Evolutionary conservation across 1,140 invertebrate species (phyloP), one percentile per base, ranked within the genome.

Genomic region (Macrostomum lignano): DNA sequence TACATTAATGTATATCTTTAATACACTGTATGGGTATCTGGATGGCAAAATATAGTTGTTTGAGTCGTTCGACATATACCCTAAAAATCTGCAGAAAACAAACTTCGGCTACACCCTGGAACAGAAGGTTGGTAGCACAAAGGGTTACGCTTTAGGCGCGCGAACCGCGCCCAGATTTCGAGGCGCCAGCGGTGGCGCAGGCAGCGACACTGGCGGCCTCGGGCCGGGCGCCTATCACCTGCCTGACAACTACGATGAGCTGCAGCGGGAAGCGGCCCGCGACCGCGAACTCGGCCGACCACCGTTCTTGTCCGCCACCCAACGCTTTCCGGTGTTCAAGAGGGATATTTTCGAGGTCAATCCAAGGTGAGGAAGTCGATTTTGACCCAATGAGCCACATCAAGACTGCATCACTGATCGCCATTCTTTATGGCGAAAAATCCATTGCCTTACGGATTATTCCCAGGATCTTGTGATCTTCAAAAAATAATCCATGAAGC

Each of bases 81-180:
- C n/a, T n/a, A n/a, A n/a, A n/a, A n/a, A n/a, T n/a, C n/a, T n/a
- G n/a, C n/a, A n/a, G n/a, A n/a, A n/a, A n/a, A n/a, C n/a, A n/a
- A n/a, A n/a, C n/a, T n/a, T n/a, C n/a, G n/a, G n/a, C n/a, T n/a
- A n/a, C n/a, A n/a, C n/a, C n/a, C n/a, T 47, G 19, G 43, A 50
- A 17, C 40, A 41, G 20, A 48, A 47, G 20, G 28, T 51, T 13
- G 44, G 41, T 6, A 51, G 49, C 21, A 36, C 11, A 1, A 51
- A 48, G 36, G 52, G 52, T 13, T 55, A 52, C 36, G 44, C 48
- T 22, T 21, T 55, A 28, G 50, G 49, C 17, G 52, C 52, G 7
- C 39, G 52, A 31, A 55, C 52, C 36, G 45, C 37, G 21, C 31
- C 40, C 25, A 42, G 48, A 11, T 37, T 47, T 29, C 3, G 11